These are phyloP conservation scores for Pterois miles DNA, from an alignment of 2,797 vertebrate genomes.

Conservation along the genomic window DNA sequence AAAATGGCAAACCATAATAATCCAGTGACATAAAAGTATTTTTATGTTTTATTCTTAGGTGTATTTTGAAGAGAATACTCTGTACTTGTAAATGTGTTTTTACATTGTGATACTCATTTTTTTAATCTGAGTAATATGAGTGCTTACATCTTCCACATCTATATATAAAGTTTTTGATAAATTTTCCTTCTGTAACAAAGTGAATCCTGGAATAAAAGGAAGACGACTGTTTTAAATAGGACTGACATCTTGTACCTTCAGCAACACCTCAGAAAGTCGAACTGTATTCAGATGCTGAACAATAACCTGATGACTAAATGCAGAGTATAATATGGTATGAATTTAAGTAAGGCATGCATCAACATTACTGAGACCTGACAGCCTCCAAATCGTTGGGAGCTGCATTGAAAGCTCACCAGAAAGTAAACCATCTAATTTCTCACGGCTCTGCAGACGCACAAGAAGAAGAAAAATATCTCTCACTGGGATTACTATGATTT, in stretches of 20 bases:
- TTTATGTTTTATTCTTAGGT: background rate
- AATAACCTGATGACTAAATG: background rate
- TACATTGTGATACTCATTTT: background rate
- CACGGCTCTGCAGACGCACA: background rate
- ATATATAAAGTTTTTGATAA: background rate
- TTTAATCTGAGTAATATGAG: background rate
- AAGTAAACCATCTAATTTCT: conserved; percentile 27
- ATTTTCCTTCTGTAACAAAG: background rate
- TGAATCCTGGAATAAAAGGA: background rate
- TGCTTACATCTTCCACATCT: background rate
- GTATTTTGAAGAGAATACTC: background rate
- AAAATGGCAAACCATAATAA: background rate
- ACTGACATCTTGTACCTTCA: background rate
- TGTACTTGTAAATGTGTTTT: background rate
- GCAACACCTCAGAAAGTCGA: background rate
- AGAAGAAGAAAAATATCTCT: conserved; percentile 10
- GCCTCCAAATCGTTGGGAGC: background rate
- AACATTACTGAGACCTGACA: conserved; percentile 1
- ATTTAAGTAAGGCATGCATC: background rate
- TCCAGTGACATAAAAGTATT: background rate
- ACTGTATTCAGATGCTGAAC: background rate
- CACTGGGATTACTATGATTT: conserved; percentile 51
- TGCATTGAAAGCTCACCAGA: conserved; percentile 17
- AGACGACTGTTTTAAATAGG: background rate
- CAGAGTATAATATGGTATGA: background rate